Percentiles rank a stretch among this genome's conserved stretches.
phyloP scores from a whole-genome alignment of 2,113 vertebrate species.

The Eidolon helvum region DNA sequence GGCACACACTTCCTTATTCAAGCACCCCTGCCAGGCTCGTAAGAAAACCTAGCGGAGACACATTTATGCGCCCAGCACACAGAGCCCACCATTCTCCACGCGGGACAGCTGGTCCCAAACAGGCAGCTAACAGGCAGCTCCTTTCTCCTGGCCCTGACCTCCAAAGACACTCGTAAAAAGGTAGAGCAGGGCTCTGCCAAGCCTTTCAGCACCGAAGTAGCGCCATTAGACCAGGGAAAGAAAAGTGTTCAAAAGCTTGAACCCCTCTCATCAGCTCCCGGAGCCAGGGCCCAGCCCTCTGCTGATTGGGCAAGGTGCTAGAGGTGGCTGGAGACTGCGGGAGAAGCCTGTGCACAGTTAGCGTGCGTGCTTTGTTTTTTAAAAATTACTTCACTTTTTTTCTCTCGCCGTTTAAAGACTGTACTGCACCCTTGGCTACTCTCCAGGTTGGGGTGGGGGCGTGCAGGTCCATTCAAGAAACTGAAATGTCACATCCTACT shows the following conservation, averaged over 20 bases:
- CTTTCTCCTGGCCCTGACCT: background rate
- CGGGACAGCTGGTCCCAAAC: background rate
- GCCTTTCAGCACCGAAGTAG: background rate
- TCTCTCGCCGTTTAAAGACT: background rate
- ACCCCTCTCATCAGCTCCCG: background rate
- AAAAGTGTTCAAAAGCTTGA: background rate
- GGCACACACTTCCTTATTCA: background rate
- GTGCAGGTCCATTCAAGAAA: background rate
- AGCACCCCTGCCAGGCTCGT: background rate
- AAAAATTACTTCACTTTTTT: background rate
- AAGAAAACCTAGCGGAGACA: background rate
- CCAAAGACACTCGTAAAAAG: background rate
- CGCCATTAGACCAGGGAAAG: background rate
- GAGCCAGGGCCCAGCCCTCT: background rate
- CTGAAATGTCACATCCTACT: background rate
- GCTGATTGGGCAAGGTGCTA: background rate
- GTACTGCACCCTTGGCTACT: background rate
- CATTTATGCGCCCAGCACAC: accelerated
- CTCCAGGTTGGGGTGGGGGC: background rate
- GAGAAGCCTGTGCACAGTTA: background rate
- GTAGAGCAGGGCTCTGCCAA: background rate
- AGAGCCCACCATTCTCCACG: background rate
- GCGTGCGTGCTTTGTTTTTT: background rate
- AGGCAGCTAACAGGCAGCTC: background rate
- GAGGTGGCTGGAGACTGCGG: background rate